phyloP scores from a whole-genome alignment of 2,888 invertebrate genomes.

The Leptarthrus brevirostris region DNA sequence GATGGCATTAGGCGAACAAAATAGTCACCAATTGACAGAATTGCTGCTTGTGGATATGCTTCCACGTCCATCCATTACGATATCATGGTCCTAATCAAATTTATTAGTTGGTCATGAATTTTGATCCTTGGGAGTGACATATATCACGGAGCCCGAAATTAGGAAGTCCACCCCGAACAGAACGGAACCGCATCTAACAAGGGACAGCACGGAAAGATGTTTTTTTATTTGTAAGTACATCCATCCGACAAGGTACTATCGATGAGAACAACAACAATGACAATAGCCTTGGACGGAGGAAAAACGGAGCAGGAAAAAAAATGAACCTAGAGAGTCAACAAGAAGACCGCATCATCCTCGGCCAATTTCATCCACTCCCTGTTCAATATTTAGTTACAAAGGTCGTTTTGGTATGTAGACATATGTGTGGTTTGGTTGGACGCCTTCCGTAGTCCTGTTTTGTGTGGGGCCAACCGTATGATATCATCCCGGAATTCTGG shows the following conservation, averaged over 20 bases:
- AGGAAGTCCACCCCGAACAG: conserved; percentile 26
- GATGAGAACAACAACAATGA: background rate
- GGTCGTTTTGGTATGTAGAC: conserved; percentile 31
- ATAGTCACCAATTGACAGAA: conserved; percentile 48
- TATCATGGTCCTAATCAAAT: conserved; percentile 54
- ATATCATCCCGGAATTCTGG: background rate
- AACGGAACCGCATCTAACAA: background rate
- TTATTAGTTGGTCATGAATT: conserved; percentile 55
- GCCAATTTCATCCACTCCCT: conserved; percentile 46
- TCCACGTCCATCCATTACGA: conserved; percentile 38
- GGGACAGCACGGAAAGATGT: background rate
- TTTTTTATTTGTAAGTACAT: background rate
- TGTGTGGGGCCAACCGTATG: background rate
- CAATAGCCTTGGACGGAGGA: background rate
- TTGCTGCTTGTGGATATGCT: conserved; percentile 8
- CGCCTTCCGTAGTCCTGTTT: background rate
- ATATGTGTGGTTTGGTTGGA: conserved; percentile 20
- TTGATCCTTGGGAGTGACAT: conserved; percentile 53
- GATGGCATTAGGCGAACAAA: conserved; percentile 50
- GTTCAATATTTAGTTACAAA: conserved; percentile 22
- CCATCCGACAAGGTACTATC: background rate
- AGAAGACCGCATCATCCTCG: conserved; percentile 43
- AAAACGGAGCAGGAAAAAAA: conserved; percentile 12
- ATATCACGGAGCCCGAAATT: conserved; percentile 9
- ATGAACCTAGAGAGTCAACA: conserved; percentile 14